Evolutionary conservation across 2,113 vertebrate species (phyloP), one percentile per base, ranked within the genome.

Genomic region (Podocnemis expansa): DNA sequence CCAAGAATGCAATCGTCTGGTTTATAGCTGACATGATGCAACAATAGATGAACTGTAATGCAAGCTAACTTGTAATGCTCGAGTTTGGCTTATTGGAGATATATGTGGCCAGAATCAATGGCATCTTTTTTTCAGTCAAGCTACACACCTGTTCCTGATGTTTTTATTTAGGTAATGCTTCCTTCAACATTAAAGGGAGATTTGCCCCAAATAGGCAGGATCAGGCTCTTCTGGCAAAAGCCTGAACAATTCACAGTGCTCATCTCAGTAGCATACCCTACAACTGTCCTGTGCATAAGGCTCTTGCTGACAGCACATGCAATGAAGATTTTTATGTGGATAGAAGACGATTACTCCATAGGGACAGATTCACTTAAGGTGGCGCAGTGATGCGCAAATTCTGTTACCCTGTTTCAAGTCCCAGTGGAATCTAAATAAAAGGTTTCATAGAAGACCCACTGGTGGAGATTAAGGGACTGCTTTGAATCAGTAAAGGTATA

Each of bases 181-280:
- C 47, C 2, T 0, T 10, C 83, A 55, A 41, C 52, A 55, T 49
- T 78, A 63, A 63, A 79, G 43, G 52, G 41, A 60, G n/a, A 29
- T 24, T 51, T 47, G 31, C 2, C 8, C 60, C 25, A 17, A 13
- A 6, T 70, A 52, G 21, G 4, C 21, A 38, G 43, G 6, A 56
- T 43, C 80, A 84, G 63, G 54, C 5, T 29, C 9, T 34, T 12
- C 38, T 9, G 41, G 29, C n/a, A 93, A 34, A 41, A 70, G 41
- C 83, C 47, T 80, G 19, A 24, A 12, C 70, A 75, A 43, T 43
- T 27, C 5, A 4, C 70, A 75, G 25, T 75, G 22, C 21, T 75
- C n/a, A n/a, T n/a, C n/a, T n/a, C n/a, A n/a, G 0, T 21, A 67
- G 4, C 2, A 0, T 7, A 1, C 73, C 82, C 80, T 10, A 16